These are phyloP conservation scores for Mesorhabditis belari DNA, from an alignment of 2,888 invertebrate species.

Conservation along the genomic window DNA sequence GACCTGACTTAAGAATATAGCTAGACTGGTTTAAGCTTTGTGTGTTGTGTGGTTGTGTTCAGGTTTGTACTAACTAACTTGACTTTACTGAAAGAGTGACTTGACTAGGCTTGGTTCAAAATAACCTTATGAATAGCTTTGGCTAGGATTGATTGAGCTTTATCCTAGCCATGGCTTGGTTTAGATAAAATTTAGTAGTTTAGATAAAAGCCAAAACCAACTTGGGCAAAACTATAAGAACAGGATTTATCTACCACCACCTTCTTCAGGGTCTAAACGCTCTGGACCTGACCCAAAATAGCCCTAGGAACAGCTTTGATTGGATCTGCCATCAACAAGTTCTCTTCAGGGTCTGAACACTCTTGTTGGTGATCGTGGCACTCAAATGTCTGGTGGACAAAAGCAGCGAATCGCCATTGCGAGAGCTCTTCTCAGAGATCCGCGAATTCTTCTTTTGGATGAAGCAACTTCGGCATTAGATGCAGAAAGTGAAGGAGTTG, in stretches of 20 bases:
- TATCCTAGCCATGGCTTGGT: no score
- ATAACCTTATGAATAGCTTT: no score
- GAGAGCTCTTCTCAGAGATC: slow-evolving; percentile 38
- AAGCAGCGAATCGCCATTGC: slow-evolving; percentile 48
- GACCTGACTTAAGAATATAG: neutral
- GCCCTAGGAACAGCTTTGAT: no score
- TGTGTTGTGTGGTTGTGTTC: neutral
- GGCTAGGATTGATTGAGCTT: neutral
- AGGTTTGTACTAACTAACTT: neutral
- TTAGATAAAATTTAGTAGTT: neutral
- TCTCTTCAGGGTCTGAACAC: slow-evolving; percentile 30
- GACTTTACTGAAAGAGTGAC: no score
- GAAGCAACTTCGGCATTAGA: slow-evolving; percentile 42
- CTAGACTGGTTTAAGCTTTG: neutral
- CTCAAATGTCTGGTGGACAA: slow-evolving; percentile 39
- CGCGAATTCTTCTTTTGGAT: slow-evolving; percentile 38
- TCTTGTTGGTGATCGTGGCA: slow-evolving; percentile 40
- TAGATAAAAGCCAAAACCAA: neutral
- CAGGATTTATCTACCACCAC: no score
- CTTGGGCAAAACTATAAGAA: neutral
- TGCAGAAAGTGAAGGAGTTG: slow-evolving; percentile 34
- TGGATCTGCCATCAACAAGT: no score
- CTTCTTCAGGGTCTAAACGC: slow-evolving; percentile 29
- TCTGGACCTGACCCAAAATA: neutral
- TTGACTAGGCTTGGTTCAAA: no score